Conservation (phyloP, 2,888 invertebrate species). For the Meandrusa payeni region DNA sequence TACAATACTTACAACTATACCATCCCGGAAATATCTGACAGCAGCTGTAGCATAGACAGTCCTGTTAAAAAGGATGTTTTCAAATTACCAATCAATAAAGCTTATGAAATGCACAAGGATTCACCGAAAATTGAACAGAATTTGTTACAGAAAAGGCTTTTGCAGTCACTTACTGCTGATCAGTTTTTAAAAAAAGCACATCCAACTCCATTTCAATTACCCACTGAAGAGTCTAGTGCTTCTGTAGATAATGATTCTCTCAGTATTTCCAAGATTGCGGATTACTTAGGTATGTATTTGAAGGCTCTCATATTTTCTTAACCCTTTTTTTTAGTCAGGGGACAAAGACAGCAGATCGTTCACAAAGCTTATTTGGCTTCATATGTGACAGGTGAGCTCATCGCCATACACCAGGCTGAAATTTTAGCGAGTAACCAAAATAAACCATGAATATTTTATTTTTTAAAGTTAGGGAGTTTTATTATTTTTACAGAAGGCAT, state of each 20-base stretch:
- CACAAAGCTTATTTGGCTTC: too few relatives aligned
- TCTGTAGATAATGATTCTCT: slow-evolving; percentile 48
- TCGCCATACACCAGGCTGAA: too few relatives aligned
- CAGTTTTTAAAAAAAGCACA: slow-evolving; percentile 49
- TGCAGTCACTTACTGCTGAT: slow-evolving; percentile 35
- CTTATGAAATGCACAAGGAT: slow-evolving; percentile 7
- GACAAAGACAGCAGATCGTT: too few relatives aligned
- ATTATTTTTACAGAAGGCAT: too few relatives aligned
- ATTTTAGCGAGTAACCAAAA: too few relatives aligned
- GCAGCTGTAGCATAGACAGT: slow-evolving; percentile 3
- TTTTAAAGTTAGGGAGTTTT: too few relatives aligned
- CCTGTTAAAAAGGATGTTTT: not conserved
- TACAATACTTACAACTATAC: slow-evolving; percentile 27
- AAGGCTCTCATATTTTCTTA: too few relatives aligned
- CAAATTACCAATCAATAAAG: slow-evolving; percentile 6
- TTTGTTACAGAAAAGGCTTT: slow-evolving; percentile 13
- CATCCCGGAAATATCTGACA: slow-evolving; percentile 19
- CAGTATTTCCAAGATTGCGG: slow-evolving; percentile 67
- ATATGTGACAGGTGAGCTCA: too few relatives aligned
- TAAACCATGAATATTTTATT: too few relatives aligned
- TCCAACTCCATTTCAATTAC: slow-evolving; percentile 43
- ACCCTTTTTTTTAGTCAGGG: too few relatives aligned
- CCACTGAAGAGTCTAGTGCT: slow-evolving; percentile 52
- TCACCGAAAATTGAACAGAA: slow-evolving; percentile 12
- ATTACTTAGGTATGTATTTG: slow-evolving; percentile 55